A percentile compares a stretch with the other conserved stretches of the same genome.
Evolutionary conservation across 2,797 vertebrate species (phyloP).

Genomic region (Phataginus tricuspis): DNA sequence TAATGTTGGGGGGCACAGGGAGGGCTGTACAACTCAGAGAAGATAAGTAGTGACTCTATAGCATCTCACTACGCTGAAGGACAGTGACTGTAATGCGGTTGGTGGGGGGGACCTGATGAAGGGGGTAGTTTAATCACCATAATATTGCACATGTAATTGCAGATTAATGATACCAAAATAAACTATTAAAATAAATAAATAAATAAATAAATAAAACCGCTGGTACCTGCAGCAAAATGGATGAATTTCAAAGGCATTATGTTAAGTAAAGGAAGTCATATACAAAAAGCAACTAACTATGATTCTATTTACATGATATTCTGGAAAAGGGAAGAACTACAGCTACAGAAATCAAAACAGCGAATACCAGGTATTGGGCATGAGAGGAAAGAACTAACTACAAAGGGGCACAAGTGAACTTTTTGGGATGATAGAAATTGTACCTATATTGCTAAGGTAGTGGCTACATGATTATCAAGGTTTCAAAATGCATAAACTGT

Average conservation of each 20-base stretch:
- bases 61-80: too few relatives aligned
- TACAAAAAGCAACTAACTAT: not conserved
- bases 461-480: not conserved
- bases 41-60: too few relatives aligned
- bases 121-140: too few relatives aligned
- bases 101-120: too few relatives aligned
- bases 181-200: too few relatives aligned
- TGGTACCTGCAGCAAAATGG: not conserved
- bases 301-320: not conserved
- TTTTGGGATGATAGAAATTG: not conserved
- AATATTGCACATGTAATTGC: too few relatives aligned
- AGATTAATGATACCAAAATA: too few relatives aligned
- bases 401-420: not conserved
- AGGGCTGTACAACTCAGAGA: too few relatives aligned
- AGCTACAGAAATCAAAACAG: not conserved
- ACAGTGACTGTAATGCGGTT: too few relatives aligned
- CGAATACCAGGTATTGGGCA: not conserved
- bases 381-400: not conserved
- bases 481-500: conserved; percentile 10
- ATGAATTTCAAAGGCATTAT: conserved; percentile 26
- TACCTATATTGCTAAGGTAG: not conserved
- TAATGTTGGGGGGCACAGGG: too few relatives aligned
- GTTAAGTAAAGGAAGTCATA: not conserved
- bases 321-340: not conserved
- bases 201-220: too few relatives aligned